Percentiles rank a stretch among this genome's conserved stretches.
These are phyloP conservation scores for Xiphias gladius DNA, from an alignment of 2,113 vertebrate genomes.

Conservation along the genomic window DNA sequence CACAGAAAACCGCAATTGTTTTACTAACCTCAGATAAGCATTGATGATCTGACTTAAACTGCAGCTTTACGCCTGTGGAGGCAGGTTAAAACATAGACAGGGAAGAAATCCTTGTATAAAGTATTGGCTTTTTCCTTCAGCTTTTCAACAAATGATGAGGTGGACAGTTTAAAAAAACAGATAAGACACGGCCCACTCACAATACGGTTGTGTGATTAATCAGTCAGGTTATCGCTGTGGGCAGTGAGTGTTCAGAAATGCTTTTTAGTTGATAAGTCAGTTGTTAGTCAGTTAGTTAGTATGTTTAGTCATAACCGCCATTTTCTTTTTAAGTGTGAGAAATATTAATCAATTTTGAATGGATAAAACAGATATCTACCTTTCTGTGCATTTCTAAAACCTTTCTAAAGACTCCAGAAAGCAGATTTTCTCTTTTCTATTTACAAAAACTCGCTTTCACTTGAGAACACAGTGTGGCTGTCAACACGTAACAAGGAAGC, in stretches of 20 bases:
- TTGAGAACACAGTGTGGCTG: not conserved
- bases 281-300: not conserved
- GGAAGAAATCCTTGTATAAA: not conserved
- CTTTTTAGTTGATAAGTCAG: not conserved
- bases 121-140: not conserved
- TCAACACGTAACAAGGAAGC: not conserved
- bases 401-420: not conserved
- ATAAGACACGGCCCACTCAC: not conserved
- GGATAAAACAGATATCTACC: not conserved
- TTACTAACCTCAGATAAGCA: too few species aligned
- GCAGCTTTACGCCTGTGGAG: not conserved
- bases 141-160: not conserved
- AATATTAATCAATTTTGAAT: not conserved
- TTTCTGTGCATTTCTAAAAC: not conserved
- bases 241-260: not conserved
- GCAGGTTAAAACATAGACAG: not conserved
- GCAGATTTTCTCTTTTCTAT: not conserved
- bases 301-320: not conserved
- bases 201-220: not conserved
- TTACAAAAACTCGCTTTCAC: not conserved
- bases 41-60: not conserved
- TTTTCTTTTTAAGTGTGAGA: not conserved
- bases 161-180: not conserved
- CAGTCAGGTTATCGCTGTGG: constrained; percentile 4
- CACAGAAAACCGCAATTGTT: not conserved